Conservation (phyloP, 1,140 invertebrate genomes). For the Hormaphis cornu region DNA sequence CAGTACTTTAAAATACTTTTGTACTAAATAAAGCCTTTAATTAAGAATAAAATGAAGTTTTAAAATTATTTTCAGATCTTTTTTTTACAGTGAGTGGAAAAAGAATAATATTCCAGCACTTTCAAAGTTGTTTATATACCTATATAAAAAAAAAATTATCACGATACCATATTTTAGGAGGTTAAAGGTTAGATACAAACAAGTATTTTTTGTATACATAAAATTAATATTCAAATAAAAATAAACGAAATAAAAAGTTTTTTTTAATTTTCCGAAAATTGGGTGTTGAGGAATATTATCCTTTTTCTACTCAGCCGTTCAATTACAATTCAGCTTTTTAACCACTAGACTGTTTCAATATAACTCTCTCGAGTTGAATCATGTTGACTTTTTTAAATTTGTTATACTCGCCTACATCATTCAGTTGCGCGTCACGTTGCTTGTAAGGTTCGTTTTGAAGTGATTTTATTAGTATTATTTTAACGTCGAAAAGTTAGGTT, state of each 20-base stretch:
- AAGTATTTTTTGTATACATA: neutral
- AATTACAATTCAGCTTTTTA: no score
- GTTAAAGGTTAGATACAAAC: neutral
- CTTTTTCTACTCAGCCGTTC: neutral
- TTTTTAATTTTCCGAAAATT: neutral
- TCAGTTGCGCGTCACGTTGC: no score
- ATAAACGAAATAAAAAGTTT: neutral
- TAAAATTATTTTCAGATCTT: neutral
- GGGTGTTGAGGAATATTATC: neutral
- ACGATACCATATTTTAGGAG: neutral
- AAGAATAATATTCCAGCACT: neutral
- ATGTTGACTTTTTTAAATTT: no score
- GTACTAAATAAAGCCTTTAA: neutral
- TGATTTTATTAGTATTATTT: no score
- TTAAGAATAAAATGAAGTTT: neutral
- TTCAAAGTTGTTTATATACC: neutral
- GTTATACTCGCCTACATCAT: no score
- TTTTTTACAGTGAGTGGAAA: neutral
- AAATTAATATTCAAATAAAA: neutral
- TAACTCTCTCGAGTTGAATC: no score
- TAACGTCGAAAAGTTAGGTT: no score
- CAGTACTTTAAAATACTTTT: neutral
- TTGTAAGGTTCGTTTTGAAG: no score
- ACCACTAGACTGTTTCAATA: no score
- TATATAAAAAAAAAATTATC: neutral